Evolutionary conservation across 2,888 invertebrate species (phyloP), one percentile per base, ranked within the genome.

Genomic region (Lasius fuliginosus): DNA sequence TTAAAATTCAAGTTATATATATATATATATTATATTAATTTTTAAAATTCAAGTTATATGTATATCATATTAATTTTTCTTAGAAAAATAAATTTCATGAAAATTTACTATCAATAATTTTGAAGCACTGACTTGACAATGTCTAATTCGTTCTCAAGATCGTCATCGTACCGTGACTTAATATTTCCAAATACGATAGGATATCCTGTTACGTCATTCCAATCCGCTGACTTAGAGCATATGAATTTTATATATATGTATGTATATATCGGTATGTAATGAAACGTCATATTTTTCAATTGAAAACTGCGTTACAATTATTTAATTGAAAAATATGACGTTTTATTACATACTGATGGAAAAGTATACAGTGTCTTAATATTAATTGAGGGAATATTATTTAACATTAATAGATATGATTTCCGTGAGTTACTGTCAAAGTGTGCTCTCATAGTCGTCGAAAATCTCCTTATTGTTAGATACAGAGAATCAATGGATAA

Each of bases 171-270:
- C 9, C n/a, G 5, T 68, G 79, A 81, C 27, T 46, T 71, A 71
- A 81, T 81, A 62, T 81, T 49, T 36, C 30, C 23, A 49, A 81
- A 46, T 79, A 68, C 46, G 60, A 69, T 81, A 71, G 60, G 60
- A 81, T 60, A 71, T 60, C 42, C 46, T 49, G 49, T 81, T 81
- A 81, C 69, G 71, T 81, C 79, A 81, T 36, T 33, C 60, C 71
- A 71, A 71, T 60, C 46, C 60, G 42, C 18, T 49, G 60, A 69
- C 71, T 81, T 81, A 36, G 60, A 36, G 23, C 12, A 62, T 27
- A 46, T 81, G 71, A 81, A 81, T 81, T 71, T 23, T 23, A 23
- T 23, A 23, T 23, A 23, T 23, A 23, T 23, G 23, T 23, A 23
- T 23, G 23, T 23, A 23, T 23, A 23, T 23, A 23, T 23, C 23